These are phyloP conservation scores for Aricia agestis DNA, from an alignment of 1,140 invertebrate species.

Conservation along the genomic window DNA sequence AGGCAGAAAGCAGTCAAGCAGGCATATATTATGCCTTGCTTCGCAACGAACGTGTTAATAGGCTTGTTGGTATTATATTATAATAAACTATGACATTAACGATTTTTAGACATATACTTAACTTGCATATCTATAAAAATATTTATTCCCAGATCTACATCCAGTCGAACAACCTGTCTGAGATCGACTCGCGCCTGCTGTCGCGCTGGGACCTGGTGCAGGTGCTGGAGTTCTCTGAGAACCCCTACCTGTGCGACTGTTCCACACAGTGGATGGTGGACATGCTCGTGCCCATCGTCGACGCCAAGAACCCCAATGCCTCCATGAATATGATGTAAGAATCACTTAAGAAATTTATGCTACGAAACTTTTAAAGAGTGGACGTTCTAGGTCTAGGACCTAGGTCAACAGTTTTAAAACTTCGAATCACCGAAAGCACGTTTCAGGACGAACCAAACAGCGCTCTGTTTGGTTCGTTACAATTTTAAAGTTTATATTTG, in stretches of 20 bases:
- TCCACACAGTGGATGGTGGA: constrained; percentile 84
- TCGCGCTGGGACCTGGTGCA: constrained; percentile 81
- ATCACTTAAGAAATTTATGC: neutral
- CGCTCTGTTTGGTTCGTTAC: too few species aligned
- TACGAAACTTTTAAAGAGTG: too few species aligned
- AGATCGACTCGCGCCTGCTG: constrained; percentile 78
- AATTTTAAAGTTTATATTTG: too few species aligned
- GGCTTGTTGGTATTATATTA: too few species aligned
- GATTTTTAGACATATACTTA: too few species aligned
- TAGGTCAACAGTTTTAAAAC: neutral
- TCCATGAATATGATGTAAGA: constrained; percentile 56
- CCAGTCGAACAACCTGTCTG: constrained; percentile 81
- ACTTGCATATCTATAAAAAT: too few species aligned
- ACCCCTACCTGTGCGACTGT: constrained; percentile 86
- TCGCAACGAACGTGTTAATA: too few species aligned
- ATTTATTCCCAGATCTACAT: constrained; percentile 79
- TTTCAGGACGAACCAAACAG: too few species aligned
- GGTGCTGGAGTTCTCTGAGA: constrained; percentile 80
- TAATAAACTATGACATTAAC: too few species aligned
- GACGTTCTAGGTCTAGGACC: neutral
- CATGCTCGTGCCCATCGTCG: constrained; percentile 74
- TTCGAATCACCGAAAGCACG: too few species aligned
- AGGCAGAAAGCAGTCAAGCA: too few species aligned
- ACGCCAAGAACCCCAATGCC: constrained; percentile 37
- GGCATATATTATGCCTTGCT: too few species aligned